phyloP scores from a whole-genome alignment of 2,797 vertebrate species.

The Malacoctenus gilli region DNA sequence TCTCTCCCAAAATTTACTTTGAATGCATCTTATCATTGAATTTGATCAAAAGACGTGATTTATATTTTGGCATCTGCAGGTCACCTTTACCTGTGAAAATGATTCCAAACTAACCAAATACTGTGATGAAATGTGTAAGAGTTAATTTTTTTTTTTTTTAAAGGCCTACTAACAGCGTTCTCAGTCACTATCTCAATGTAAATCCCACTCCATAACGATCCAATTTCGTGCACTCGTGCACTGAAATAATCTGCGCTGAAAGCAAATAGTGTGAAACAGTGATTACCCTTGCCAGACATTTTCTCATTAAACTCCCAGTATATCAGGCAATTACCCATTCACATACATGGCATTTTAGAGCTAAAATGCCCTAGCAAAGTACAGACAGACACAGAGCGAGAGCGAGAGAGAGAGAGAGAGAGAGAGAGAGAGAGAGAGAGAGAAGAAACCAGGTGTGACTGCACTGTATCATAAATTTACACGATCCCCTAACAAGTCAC shows the following conservation, averaged over 20 bases:
- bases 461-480: slow-evolving; percentile 20
- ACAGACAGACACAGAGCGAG: slow-evolving; percentile 32
- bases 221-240: slow-evolving; percentile 60
- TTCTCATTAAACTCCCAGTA: slow-evolving; percentile 64
- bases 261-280: slow-evolving; percentile 62
- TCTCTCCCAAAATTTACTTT: too few relatives aligned
- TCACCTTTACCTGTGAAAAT: too few relatives aligned
- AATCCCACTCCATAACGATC: slow-evolving; percentile 64
- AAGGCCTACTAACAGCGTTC: too few relatives aligned
- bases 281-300: slow-evolving; percentile 61
- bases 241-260: slow-evolving; percentile 62
- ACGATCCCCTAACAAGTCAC: slow-evolving; percentile 14
- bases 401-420: too few relatives aligned
- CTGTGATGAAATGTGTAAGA: too few relatives aligned
- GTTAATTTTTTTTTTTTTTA: too few relatives aligned
- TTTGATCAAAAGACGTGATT: too few relatives aligned
- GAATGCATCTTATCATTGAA: too few relatives aligned
- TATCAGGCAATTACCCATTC: slow-evolving; percentile 58
- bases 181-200: slow-evolving; percentile 49
- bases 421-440: slow-evolving; percentile 3
- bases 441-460: slow-evolving; percentile 28
- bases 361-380: too few relatives aligned
- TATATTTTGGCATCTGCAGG: too few relatives aligned
- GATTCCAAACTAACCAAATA: slow-evolving; percentile 10
- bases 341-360: slow-evolving; percentile 37